Conservation (phyloP, 2,888 invertebrate species). For the Graphium colonna region DNA sequence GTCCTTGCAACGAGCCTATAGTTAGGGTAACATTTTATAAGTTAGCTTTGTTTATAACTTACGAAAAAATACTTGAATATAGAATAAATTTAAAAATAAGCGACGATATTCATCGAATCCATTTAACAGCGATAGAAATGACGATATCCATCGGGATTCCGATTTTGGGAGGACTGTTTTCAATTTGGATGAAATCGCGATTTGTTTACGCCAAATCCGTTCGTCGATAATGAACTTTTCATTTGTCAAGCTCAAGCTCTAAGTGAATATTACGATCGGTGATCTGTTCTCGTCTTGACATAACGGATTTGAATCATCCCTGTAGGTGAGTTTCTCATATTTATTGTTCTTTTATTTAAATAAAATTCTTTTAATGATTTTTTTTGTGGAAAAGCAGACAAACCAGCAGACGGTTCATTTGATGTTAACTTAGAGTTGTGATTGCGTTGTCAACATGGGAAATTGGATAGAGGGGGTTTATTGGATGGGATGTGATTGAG, state of each 20-base stretch:
- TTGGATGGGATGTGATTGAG: too few species aligned
- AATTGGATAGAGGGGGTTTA: too few species aligned
- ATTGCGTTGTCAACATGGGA: too few species aligned
- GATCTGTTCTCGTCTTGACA: slow-evolving; percentile 1
- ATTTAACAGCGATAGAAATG: not conserved
- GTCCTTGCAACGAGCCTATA: too few species aligned
- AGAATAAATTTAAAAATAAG: too few species aligned
- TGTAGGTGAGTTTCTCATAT: too few species aligned
- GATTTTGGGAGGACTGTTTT: slow-evolving; percentile 1
- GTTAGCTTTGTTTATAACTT: too few species aligned
- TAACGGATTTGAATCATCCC: not conserved
- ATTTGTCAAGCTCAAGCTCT: slow-evolving; percentile 5
- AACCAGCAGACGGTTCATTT: too few species aligned
- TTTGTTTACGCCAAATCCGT: slow-evolving; percentile 11
- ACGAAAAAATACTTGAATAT: too few species aligned
- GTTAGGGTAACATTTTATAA: too few species aligned
- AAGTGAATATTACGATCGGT: not conserved
- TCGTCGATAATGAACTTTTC: slow-evolving; percentile 14
- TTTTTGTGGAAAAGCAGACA: not conserved
- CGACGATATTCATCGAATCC: too few species aligned
- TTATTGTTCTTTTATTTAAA: not conserved
- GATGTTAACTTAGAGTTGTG: not conserved
- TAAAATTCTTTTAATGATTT: too few species aligned
- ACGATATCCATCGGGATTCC: slow-evolving; percentile 1
- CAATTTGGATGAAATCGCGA: slow-evolving; percentile 11